phyloP scores from a whole-genome alignment of 2,797 vertebrate species.

The Nyctibius grandis region DNA sequence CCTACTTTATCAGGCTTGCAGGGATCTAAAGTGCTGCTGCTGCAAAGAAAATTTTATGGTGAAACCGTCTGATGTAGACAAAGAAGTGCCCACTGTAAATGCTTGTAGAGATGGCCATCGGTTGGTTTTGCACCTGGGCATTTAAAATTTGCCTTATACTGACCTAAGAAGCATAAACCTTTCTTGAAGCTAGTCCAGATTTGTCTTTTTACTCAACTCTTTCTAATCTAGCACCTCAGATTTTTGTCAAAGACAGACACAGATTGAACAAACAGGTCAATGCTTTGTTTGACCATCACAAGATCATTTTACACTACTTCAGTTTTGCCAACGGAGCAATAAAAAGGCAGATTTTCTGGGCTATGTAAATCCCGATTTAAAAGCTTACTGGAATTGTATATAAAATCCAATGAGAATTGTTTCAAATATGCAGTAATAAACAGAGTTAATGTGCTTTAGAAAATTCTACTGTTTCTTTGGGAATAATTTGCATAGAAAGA shows the following conservation, averaged over 20 bases:
- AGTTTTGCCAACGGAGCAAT: not conserved
- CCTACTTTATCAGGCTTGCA: not conserved
- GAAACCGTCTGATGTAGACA: not conserved
- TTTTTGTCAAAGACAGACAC: not conserved
- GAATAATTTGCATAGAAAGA: constrained; percentile 11
- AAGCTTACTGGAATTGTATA: not conserved
- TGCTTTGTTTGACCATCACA: not conserved
- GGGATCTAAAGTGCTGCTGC: not conserved
- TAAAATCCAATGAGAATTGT: not conserved
- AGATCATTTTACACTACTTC: not conserved
- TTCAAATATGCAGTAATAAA: constrained; percentile 15
- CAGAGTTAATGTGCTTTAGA: not conserved
- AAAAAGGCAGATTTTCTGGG: not conserved
- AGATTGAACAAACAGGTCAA: not conserved
- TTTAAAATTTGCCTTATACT: not conserved
- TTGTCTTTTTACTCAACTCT: not conserved
- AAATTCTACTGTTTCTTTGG: not conserved
- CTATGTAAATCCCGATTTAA: not conserved
- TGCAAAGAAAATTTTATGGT: not conserved
- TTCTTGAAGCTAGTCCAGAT: not conserved
- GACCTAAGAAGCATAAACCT: not conserved
- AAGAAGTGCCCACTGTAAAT: not conserved
- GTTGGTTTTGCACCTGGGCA: not conserved
- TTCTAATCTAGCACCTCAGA: not conserved
- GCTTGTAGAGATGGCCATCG: not conserved